These are phyloP conservation scores for Rhadina sibilatrix DNA, from an alignment of 2,113 vertebrate species.

Conservation along the genomic window DNA sequence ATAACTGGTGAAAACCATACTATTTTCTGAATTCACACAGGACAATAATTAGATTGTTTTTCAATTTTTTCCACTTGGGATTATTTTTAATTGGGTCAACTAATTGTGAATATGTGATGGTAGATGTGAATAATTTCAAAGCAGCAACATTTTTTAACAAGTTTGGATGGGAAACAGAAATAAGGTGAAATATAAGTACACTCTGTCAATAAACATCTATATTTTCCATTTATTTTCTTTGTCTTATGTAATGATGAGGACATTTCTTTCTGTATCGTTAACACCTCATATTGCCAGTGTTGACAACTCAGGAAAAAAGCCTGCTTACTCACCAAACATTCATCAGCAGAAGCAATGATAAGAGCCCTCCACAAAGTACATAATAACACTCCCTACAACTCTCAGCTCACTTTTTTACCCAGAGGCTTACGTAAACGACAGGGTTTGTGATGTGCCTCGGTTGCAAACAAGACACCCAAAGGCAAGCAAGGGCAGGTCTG, in stretches of 20 bases:
- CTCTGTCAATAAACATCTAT: not conserved
- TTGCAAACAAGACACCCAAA: not conserved
- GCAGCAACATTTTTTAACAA: not conserved
- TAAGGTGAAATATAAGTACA: not conserved
- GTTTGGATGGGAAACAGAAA: not conserved
- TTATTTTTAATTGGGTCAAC: conserved; percentile 38
- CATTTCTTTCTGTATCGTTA: conserved; percentile 37
- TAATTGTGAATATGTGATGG: not conserved
- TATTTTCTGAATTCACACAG: not conserved
- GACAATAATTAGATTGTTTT: conserved; percentile 19
- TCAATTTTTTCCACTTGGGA: not conserved
- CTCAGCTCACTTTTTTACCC: not conserved
- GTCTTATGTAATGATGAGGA: conserved; percentile 35
- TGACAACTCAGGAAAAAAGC: conserved; percentile 58
- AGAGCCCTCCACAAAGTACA: conserved; percentile 8
- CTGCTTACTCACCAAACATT: conserved; percentile 54
- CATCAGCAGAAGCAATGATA: conserved; percentile 16
- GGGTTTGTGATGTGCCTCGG: not conserved
- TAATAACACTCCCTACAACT: conserved; percentile 17
- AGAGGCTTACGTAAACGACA: not conserved
- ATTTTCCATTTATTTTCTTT: conserved; percentile 9
- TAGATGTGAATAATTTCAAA: not conserved
- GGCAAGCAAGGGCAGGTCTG: not conserved
- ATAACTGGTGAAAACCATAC: not conserved
- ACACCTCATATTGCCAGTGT: conserved; percentile 33